Percentiles rank a stretch among this genome's conserved stretches.
phyloP scores from a whole-genome alignment of 2,797 vertebrate genomes.

The Thalassophryne amazonica region DNA sequence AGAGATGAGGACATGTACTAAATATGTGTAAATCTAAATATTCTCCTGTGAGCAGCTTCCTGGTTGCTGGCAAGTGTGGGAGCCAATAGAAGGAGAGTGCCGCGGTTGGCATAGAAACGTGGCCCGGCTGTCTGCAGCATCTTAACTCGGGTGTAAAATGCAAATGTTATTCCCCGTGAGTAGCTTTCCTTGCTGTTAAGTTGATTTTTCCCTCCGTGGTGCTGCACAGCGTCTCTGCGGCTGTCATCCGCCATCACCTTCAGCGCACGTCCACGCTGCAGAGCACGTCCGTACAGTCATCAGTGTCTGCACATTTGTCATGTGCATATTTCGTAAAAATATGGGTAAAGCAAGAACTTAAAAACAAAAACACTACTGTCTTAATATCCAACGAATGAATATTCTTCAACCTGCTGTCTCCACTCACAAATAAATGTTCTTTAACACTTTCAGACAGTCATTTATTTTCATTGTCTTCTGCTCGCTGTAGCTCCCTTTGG shows the following conservation, averaged over 20 bases:
- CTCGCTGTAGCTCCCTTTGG: slow-evolving; percentile 32
- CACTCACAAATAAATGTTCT: slow-evolving; percentile 4
- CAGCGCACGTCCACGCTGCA: not conserved
- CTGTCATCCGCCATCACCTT: not conserved
- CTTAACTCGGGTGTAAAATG: slow-evolving; percentile 77
- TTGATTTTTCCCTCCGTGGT: not conserved
- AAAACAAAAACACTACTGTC: not conserved
- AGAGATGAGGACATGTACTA: slow-evolving; percentile 71
- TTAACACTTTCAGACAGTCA: not conserved
- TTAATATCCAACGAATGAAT: not conserved
- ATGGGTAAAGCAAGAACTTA: not conserved
- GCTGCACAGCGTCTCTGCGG: not conserved
- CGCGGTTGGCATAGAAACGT: slow-evolving; percentile 84
- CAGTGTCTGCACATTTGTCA: not conserved
- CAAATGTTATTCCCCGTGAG: slow-evolving; percentile 80
- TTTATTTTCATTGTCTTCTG: slow-evolving; percentile 19
- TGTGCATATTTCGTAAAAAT: not conserved
- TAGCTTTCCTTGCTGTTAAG: slow-evolving; percentile 54
- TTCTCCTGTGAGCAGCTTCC: slow-evolving; percentile 68
- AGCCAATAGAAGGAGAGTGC: slow-evolving; percentile 62
- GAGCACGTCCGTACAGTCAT: not conserved
- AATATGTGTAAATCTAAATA: slow-evolving; percentile 55
- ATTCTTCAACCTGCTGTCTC: not conserved
- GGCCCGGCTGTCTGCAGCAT: slow-evolving; percentile 62
- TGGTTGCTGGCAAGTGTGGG: slow-evolving; percentile 58